Percentiles rank a stretch among this genome's conserved stretches.
Evolutionary conservation across 2,113 vertebrate species (phyloP).

Genomic region (Alethe diademata): DNA sequence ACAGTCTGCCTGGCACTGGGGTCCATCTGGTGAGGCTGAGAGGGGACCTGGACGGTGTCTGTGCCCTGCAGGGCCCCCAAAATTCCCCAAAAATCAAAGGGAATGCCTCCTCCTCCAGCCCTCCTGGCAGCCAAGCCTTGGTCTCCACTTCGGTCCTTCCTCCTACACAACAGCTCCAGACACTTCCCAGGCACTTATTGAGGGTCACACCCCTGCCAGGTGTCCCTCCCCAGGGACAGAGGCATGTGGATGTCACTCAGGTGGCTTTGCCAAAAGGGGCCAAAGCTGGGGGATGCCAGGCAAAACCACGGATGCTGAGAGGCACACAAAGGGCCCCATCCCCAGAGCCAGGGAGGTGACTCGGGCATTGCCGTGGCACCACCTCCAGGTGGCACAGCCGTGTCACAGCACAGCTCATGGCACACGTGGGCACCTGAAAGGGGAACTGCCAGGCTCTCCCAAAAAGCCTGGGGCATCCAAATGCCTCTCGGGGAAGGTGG

Average conservation of each 20-base stretch:
- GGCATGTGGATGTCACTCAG: not conserved
- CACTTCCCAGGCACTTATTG: not conserved
- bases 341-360: not conserved
- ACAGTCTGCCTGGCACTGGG: not conserved
- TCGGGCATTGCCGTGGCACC: fast-evolving
- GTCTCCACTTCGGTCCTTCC: too few species aligned
- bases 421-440: fast-evolving
- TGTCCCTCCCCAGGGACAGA: not conserved
- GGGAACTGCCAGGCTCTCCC: not conserved
- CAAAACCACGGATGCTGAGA: not conserved
- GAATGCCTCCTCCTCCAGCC: not conserved
- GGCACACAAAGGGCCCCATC: not conserved
- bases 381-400: fast-evolving
- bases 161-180: not conserved
- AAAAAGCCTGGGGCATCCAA: not conserved
- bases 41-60: not conserved
- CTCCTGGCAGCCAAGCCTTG: not conserved
- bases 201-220: fast-evolving
- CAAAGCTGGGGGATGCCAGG: not conserved
- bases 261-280: not conserved
- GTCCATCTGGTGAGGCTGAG: conserved; percentile 9
- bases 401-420: fast-evolving
- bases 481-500: fast-evolving
- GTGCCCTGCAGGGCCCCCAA: not conserved
- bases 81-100: not conserved